Conservation (phyloP, 2,888 invertebrate genomes). For the Pediacus dermestoides region DNA sequence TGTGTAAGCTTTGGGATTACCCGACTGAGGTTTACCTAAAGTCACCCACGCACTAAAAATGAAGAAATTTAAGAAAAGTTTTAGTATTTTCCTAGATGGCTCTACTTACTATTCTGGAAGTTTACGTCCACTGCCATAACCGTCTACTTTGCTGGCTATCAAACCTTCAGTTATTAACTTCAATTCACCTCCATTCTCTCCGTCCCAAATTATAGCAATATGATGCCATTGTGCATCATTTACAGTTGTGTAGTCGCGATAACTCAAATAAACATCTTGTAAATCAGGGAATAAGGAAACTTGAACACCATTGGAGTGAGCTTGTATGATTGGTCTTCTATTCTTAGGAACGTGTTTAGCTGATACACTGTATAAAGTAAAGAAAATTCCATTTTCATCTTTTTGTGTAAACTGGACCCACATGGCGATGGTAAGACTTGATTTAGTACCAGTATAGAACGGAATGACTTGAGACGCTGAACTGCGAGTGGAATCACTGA, state of each 20-base stretch:
- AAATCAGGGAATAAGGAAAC: conserved; percentile 84
- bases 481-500: conserved; percentile 85
- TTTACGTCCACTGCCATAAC: conserved; percentile 78
- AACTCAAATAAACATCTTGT: conserved; percentile 85
- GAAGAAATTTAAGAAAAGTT: too few relatives aligned
- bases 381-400: conserved; percentile 91
- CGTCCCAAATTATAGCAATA: conserved; percentile 92
- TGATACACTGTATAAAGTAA: conserved; percentile 88
- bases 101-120: conserved; percentile 75
- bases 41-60: conserved; percentile 86
- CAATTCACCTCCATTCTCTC: conserved; percentile 77
- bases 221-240: conserved; percentile 98
- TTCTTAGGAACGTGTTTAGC: conserved; percentile 75
- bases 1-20: conserved; percentile 76
- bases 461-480: conserved; percentile 92
- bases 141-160: conserved; percentile 87
- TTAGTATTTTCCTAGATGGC: conserved; percentile 1
- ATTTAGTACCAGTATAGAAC: conserved; percentile 73
- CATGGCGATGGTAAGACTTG: conserved; percentile 84
- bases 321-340: conserved; percentile 80
- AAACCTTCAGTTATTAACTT: conserved; percentile 93
- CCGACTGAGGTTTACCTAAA: conserved; percentile 82
- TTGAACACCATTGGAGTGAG: conserved; percentile 89
- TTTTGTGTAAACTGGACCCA: conserved; percentile 94
- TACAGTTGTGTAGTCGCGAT: conserved; percentile 86